Evolutionary conservation across 2,797 vertebrate species (phyloP), one percentile per base, ranked within the genome.

Genomic region (Sebastes diploproa): DNA sequence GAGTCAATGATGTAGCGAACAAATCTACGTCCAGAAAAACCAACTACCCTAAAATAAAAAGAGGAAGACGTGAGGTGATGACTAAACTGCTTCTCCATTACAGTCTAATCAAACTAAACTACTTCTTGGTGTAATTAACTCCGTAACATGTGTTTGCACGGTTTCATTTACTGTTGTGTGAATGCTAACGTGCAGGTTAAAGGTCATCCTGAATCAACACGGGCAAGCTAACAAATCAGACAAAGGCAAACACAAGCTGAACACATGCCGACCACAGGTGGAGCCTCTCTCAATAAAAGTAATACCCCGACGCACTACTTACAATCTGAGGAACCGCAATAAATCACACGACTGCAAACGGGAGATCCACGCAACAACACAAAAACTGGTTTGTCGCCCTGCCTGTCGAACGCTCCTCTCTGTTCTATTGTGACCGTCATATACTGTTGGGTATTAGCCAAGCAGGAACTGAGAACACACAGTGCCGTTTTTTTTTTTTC

Each of bases 391-490:
- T 76, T 62, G 54, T 62, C 23, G 4, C 52, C 27, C 62, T 4
- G 36, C 25, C 69, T 62, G 8, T 27, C 38, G 22, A 55, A 29
- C 55, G 27, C 27, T 55, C 30, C 16, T 61, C 36, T 72, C 69
- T 52, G 23, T 9, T 59, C 55, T 61, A 25, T 66, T 78, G 77
- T 74, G 52, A 32, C 64, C 16, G 61, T 18, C 27, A 56, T 75
- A 59, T 42, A 67, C 59, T 67, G 68, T 56, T 80, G 78, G 71
- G 56, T 65, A n/a, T 68, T 4, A 70, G 71, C 82, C 88, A 83
- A 78, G 42, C 75, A 86, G 89, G 88, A 93, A 89, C 50, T 63
- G 67, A 78, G 65, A 85, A 72, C 54, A 67, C 73, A 55, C 66
- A 42, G 27, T 11, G 20, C 6, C 1, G 30, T 42, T 89, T 63